phyloP scores from a whole-genome alignment of 2,113 vertebrate genomes.

The Empidonax alnorum region DNA sequence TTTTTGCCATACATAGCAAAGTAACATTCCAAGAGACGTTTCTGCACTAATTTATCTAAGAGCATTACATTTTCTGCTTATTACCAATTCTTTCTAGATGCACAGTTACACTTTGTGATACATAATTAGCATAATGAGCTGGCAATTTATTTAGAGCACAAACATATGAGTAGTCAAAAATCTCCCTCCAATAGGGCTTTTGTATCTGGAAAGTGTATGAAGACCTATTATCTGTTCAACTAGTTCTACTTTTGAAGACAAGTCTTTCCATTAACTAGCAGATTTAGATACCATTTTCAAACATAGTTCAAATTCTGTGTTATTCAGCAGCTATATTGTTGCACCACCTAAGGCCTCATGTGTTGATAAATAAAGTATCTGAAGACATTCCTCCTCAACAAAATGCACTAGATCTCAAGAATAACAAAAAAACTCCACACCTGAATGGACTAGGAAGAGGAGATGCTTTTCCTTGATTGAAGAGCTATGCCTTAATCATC shows the following conservation, averaged over 20 bases:
- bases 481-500: not conserved
- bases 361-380: not conserved
- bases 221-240: not conserved
- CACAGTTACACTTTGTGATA: not conserved
- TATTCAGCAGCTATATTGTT: not conserved
- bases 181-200: not conserved
- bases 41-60: not conserved
- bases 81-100: not conserved
- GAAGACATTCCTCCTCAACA: not conserved
- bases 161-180: not conserved
- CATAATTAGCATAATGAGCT: not conserved
- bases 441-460: not conserved
- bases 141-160: not conserved
- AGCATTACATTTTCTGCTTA: not conserved
- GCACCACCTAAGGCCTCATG: not conserved
- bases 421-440: not conserved
- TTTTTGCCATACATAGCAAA: not conserved
- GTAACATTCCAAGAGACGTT: not conserved
- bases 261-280: not conserved
- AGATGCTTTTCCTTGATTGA: not conserved
- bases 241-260: not conserved
- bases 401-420: not conserved
- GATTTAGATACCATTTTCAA: not conserved
- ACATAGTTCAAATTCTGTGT: not conserved
- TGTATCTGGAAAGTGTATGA: not conserved